These are phyloP conservation scores for Meliscaeva auricollis DNA, from an alignment of 2,888 invertebrate genomes.

Conservation along the genomic window DNA sequence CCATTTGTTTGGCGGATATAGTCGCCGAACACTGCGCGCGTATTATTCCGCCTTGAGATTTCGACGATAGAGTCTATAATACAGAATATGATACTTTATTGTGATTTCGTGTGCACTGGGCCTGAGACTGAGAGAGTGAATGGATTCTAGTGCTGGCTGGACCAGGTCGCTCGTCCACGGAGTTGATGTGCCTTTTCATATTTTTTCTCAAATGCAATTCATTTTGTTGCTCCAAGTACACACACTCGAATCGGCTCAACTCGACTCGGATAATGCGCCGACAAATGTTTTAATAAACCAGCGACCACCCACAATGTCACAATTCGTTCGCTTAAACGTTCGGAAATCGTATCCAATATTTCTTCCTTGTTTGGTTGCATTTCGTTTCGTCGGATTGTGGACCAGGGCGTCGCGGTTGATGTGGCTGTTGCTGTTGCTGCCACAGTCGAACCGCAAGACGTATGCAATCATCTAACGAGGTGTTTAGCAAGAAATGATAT, in stretches of 20 bases:
- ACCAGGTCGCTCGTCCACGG: conserved; percentile 23
- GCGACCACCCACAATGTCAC: conserved; percentile 76
- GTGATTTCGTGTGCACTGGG: conserved; percentile 74
- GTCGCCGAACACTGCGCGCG: conserved; percentile 69
- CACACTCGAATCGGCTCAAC: conserved; percentile 38
- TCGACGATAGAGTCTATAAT: conserved; percentile 69
- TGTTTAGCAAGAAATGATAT: conserved; percentile 80
- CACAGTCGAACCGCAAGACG: conserved; percentile 61
- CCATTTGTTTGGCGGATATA: conserved; percentile 73
- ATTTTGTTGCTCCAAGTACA: conserved; percentile 52
- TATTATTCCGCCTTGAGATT: conserved; percentile 66
- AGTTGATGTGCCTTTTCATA: conserved; percentile 66
- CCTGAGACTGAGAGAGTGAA: conserved; percentile 33
- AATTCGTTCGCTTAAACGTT: conserved; percentile 76
- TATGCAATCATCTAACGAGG: conserved; percentile 79
- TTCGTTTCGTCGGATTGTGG: background rate
- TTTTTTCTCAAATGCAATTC: conserved; percentile 56
- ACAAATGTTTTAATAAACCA: conserved; percentile 76
- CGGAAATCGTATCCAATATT: conserved; percentile 74
- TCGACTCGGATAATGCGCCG: conserved; percentile 73
- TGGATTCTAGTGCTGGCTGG: conserved; percentile 31
- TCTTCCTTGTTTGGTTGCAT: conserved; percentile 68
- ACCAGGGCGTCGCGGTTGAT: conserved; percentile 26
- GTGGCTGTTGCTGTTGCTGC: background rate
- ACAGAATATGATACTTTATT: conserved; percentile 75